phyloP scores from a whole-genome alignment of 2,797 vertebrate genomes.

The Alectoris magna region DNA sequence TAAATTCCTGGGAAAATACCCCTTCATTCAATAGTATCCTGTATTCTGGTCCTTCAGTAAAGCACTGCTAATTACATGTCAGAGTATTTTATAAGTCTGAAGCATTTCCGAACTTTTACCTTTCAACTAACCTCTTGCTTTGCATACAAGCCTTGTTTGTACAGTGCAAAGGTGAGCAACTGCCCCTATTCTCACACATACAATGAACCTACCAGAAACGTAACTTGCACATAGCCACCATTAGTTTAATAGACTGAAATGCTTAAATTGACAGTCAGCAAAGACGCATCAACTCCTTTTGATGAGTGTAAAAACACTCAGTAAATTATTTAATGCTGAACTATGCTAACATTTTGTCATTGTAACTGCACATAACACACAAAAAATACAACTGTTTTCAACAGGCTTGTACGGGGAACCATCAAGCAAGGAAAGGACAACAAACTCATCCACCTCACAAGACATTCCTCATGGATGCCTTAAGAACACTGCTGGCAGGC shows the following conservation, averaged over 20 bases:
- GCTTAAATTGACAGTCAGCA: neutral
- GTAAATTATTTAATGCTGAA: neutral
- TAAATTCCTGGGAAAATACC: neutral
- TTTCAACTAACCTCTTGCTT: neutral
- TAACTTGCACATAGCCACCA: neutral
- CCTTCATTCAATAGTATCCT: neutral
- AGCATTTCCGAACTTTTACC: slow-evolving; percentile 31
- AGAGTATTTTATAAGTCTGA: neutral
- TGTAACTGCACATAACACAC: neutral
- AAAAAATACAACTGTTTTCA: neutral
- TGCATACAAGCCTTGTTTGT: rapidly evolving
- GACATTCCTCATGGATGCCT: neutral
- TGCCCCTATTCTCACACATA: neutral
- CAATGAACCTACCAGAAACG: neutral
- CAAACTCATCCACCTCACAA: neutral
- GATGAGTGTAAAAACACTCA: neutral
- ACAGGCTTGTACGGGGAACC: neutral
- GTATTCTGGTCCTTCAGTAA: neutral
- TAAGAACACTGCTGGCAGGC: neutral
- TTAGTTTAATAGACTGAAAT: neutral
- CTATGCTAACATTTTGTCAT: neutral
- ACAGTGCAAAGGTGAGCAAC: slow-evolving; percentile 48
- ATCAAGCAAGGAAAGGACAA: neutral
- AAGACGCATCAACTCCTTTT: neutral
- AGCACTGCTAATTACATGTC: neutral